These are phyloP conservation scores for Scophthalmus maximus DNA, from an alignment of 2,113 vertebrate species.

Conservation along the genomic window DNA sequence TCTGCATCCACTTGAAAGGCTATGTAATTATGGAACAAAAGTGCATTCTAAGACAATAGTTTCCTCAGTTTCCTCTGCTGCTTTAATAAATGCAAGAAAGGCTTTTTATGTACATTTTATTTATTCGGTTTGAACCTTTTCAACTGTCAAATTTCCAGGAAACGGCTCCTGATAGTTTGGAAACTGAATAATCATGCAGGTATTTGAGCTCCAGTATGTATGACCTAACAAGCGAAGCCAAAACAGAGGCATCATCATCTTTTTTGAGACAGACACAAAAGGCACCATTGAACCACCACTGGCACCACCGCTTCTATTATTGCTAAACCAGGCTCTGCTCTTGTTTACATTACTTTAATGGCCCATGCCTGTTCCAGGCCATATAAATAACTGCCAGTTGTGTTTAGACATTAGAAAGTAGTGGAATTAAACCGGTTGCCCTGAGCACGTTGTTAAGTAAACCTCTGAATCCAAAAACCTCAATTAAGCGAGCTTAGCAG, in stretches of 20 bases:
- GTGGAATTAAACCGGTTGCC: constrained; percentile 58
- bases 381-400: constrained; percentile 72
- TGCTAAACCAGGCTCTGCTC: constrained; percentile 59
- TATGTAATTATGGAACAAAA: too few species aligned
- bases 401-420: constrained; percentile 62
- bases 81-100: neutral
- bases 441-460: constrained; percentile 55
- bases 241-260: constrained; percentile 31
- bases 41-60: neutral
- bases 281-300: constrained; percentile 39
- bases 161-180: neutral
- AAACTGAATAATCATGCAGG: constrained; percentile 6
- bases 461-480: constrained; percentile 43
- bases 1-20: too few species aligned
- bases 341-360: constrained; percentile 75
- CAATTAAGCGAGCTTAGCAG: constrained; percentile 47
- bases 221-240: constrained; percentile 28
- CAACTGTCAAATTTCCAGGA: neutral
- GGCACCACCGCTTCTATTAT: constrained; percentile 53
- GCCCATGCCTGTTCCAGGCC: constrained; percentile 38
- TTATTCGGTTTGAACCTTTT: neutral
- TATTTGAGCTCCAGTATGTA: constrained; percentile 30
- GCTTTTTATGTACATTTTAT: neutral
- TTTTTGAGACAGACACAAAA: constrained; percentile 44
- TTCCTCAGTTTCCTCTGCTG: neutral